These are phyloP conservation scores for Leptinotarsa tumamoca DNA, from an alignment of 2,888 invertebrate species.

Conservation along the genomic window DNA sequence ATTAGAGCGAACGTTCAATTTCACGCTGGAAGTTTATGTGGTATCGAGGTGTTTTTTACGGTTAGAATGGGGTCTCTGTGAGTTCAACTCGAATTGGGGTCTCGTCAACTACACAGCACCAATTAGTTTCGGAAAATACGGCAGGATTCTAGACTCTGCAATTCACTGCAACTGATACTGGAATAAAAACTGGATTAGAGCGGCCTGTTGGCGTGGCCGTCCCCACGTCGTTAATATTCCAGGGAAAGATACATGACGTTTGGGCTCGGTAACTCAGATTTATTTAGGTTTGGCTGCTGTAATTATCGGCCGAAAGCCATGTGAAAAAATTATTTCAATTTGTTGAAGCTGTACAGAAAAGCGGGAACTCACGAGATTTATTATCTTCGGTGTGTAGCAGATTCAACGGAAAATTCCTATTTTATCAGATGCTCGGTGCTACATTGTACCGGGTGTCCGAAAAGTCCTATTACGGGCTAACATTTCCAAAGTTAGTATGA, in stretches of 20 bases:
- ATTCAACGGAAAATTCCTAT: background rate
- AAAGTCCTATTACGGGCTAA: too few relatives aligned
- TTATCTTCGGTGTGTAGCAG: background rate
- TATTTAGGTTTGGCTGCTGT: background rate
- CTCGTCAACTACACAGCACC: constrained; percentile 14
- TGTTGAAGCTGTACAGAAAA: background rate
- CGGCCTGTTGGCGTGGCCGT: constrained; percentile 10
- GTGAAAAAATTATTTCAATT: constrained; percentile 3
- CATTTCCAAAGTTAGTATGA: too few relatives aligned
- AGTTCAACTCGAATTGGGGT: constrained; percentile 8
- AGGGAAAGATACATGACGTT: constrained; percentile 17
- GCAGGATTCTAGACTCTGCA: constrained; percentile 3
- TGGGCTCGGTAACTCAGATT: constrained; percentile 13
- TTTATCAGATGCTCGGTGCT: background rate
- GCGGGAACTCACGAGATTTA: background rate
- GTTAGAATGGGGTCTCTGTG: background rate
- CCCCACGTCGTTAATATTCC: constrained; percentile 14
- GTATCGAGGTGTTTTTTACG: constrained; percentile 8
- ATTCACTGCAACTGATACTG: constrained; percentile 14
- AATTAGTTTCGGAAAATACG: constrained; percentile 20
- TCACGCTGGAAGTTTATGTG: constrained; percentile 30
- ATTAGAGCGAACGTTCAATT: constrained; percentile 30
- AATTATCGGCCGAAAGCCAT: background rate
- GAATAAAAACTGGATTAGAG: constrained; percentile 17
- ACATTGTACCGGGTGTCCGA: background rate